Evolutionary conservation across 1,140 invertebrate species (phyloP), one percentile per base, ranked within the genome.

Genomic region (Proctacanthus coquilletti): DNA sequence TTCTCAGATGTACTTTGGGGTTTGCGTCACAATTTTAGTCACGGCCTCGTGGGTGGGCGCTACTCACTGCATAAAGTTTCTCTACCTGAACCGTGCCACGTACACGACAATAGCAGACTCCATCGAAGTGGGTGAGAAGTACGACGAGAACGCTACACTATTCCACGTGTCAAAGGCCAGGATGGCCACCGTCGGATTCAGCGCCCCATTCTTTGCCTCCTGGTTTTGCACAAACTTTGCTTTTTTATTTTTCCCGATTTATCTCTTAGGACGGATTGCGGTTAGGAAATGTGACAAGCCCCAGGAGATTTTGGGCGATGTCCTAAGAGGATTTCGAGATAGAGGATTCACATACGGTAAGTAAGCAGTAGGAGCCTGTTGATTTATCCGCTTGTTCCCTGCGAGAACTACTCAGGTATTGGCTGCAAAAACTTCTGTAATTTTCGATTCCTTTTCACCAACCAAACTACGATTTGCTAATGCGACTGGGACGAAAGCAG

Each of bases 141-240:
- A 43, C 15, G 45, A 50, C 6, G 53, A 59, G 40, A 52, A 58
- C 45, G 55, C 50, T 39, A 58, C 51, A 42, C 5, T 20, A 21
- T 20, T 11, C n/a, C 56, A 53, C 32, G 45, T 56, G 49, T 51
- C 52, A 54, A 46, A 29, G n/a, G n/a, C 13, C 23, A 30, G 10
- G 15, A 34, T 46, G 40, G 50, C 48, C 27, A 50, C 51, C 41
- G 45, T 52, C 21, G 45, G 49, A 36, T 60, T 60, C 63, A 81
- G 84, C 61, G 87, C 87, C 18, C 85, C 88, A 34, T 92, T 93
- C 61, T 87, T 93, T 58, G 88, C 86, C 9, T 87, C 87, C 11
- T 95, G 88, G 86, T 89, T 92, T 56, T 84, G 80, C 56, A 92
- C 86, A n/a, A 83, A 87, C 52, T 93, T 84, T 77, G 81, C 85